Conservation (phyloP, 2,888 invertebrate species). For the Antheraea assamensis region DNA sequence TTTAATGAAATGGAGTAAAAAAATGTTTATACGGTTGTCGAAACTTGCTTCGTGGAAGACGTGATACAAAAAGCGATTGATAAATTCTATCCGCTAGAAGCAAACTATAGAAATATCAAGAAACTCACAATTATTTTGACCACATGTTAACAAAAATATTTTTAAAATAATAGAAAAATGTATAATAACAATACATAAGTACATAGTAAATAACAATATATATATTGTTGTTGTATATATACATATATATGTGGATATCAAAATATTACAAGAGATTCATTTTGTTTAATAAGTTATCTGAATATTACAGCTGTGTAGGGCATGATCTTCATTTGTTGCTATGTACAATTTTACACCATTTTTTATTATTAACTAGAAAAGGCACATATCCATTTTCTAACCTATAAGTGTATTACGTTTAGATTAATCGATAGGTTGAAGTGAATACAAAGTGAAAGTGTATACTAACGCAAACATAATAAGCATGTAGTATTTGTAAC, state of each 20-base stretch:
- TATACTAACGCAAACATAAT: neutral
- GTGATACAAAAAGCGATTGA: neutral
- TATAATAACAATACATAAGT: constrained; percentile 18
- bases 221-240: neutral
- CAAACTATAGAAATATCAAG: no score
- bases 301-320: neutral
- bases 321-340: neutral
- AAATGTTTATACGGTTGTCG: neutral
- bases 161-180: no score
- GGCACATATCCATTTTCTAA: neutral
- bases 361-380: neutral
- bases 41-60: no score
- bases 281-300: neutral
- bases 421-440: neutral
- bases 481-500: neutral
- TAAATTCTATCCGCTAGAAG: no score
- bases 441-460: neutral
- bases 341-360: neutral
- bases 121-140: no score
- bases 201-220: constrained; percentile 20
- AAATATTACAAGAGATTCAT: constrained; percentile 2
- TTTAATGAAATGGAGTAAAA: neutral
- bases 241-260: neutral
- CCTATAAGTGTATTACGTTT: neutral
- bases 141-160: no score